phyloP scores from a whole-genome alignment of 2,113 vertebrate genomes.

The Chrysochloris asiatica region DNA sequence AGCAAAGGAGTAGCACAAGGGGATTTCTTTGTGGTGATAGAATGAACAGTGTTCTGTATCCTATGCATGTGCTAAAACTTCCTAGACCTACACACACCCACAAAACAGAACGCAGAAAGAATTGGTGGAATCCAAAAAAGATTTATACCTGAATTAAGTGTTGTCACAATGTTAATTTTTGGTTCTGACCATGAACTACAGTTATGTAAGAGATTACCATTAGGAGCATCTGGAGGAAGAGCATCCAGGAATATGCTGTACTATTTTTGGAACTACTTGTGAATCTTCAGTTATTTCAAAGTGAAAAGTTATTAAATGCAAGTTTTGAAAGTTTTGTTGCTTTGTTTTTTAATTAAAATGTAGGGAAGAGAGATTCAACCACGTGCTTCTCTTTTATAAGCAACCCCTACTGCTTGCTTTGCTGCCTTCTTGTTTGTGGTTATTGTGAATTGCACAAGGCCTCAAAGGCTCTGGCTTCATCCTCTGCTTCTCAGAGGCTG shows the following conservation, averaged over 20 bases:
- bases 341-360: neutral
- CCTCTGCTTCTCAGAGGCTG: conserved; percentile 15
- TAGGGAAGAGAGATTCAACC: neutral
- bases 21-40: neutral
- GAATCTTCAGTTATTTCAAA: neutral
- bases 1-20: neutral
- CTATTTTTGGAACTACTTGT: conserved; percentile 19
- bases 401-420: neutral
- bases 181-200: neutral
- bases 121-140: neutral
- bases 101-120: no score
- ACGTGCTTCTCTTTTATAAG: neutral
- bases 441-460: neutral
- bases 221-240: neutral
- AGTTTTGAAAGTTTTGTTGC: neutral
- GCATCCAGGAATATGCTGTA: neutral
- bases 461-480: neutral
- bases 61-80: no score
- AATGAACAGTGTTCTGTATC: neutral
- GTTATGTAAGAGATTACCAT: neutral
- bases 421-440: conserved; percentile 26
- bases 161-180: neutral
- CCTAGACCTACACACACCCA: no score
- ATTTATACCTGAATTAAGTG: neutral
- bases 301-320: neutral